Conservation (phyloP, 2,888 invertebrate species). For the Andrena flavipes region DNA sequence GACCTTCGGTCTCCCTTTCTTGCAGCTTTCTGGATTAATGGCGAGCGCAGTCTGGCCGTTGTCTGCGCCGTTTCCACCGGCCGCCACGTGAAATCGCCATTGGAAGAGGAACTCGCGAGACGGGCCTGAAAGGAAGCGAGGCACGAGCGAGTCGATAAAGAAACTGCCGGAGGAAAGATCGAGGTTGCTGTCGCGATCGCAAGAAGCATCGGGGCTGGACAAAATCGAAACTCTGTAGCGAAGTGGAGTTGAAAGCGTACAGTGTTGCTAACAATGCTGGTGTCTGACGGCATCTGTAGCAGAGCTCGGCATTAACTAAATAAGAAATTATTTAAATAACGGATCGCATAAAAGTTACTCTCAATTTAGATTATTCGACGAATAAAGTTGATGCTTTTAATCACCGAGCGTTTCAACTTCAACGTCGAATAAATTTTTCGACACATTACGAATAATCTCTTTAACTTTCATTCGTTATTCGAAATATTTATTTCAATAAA, state of each 20-base stretch:
- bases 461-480: too few species aligned
- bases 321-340: too few species aligned
- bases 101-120: neutral
- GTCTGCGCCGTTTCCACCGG: neutral
- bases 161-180: neutral
- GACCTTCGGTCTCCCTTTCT: conserved; percentile 1
- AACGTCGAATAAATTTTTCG: too few species aligned
- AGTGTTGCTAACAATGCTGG: too few species aligned
- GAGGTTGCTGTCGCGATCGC: neutral
- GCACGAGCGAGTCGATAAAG: neutral
- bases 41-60: conserved; percentile 21
- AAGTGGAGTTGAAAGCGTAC: neutral
- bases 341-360: too few species aligned
- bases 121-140: neutral
- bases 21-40: conserved; percentile 22
- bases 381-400: too few species aligned
- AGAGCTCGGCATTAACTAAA: too few species aligned
- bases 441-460: too few species aligned
- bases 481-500: too few species aligned
- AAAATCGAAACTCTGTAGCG: neutral
- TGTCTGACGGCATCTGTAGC: too few species aligned
- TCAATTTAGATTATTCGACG: too few species aligned
- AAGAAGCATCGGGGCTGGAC: neutral
- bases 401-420: too few species aligned
- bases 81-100: conserved; percentile 19